Conservation (phyloP, 2,888 invertebrate genomes). For the Ethmia dodecea region DNA sequence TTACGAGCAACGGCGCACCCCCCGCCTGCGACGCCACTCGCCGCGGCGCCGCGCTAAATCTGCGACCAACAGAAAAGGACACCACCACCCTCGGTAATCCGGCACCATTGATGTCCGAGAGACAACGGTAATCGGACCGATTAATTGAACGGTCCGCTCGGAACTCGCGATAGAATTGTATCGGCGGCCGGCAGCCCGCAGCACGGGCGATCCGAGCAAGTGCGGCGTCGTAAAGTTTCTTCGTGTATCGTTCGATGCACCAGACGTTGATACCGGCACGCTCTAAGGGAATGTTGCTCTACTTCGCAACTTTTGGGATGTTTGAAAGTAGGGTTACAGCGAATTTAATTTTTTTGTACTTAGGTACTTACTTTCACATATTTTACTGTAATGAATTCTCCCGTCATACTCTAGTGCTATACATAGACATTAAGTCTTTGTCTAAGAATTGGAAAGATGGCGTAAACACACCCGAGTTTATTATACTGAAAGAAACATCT, state of each 20-base stretch:
- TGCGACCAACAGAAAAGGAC: conserved; percentile 72
- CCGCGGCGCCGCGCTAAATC: conserved; percentile 77
- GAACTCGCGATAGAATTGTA: conserved; percentile 65
- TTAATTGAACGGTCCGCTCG: conserved; percentile 66
- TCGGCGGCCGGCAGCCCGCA: conserved; percentile 57
- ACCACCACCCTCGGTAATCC: conserved; percentile 70
- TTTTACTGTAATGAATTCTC: too few relatives aligned
- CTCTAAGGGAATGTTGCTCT: conserved; percentile 51
- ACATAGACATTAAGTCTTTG: too few relatives aligned
- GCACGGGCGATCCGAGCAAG: conserved; percentile 66
- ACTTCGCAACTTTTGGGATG: conserved; percentile 29
- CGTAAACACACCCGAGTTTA: too few relatives aligned
- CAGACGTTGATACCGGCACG: conserved; percentile 68
- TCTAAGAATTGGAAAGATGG: too few relatives aligned
- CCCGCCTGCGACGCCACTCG: conserved; percentile 66
- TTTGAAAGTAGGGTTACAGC: too few relatives aligned
- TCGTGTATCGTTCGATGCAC: conserved; percentile 77
- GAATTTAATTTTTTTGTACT: too few relatives aligned
- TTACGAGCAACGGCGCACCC: conserved; percentile 71
- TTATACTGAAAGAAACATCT: too few relatives aligned
- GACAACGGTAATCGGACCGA: conserved; percentile 69
- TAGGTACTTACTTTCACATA: too few relatives aligned
- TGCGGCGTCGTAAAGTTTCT: conserved; percentile 76
- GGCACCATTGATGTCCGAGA: conserved; percentile 66
- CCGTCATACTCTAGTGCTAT: too few relatives aligned